Base-by-base conservation (phyloP, 2,888 invertebrate genomes). In the Eilema sororculum region DNA sequence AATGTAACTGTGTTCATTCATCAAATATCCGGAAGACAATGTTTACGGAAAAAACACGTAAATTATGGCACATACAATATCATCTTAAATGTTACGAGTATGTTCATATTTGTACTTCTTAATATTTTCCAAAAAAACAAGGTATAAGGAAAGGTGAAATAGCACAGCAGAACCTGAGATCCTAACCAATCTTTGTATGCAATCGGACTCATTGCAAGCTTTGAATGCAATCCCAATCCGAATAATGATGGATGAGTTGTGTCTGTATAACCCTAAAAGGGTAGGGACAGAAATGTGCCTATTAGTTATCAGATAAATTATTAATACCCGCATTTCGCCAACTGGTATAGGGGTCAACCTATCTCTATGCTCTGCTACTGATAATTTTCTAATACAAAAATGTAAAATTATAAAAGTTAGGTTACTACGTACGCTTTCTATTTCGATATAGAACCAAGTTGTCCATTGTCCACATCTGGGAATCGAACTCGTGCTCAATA, bases 1-100 rank as follows among this genome's bases (percentile, higher is more conserved):
- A 77, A 67, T 56, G 16, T 68, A 62, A 46, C 62, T 71, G 25
- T 22, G 25, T 58, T 62, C 74, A 76, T 79, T 78, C 69, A 79
- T 76, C 20, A 62, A 10, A 16, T 65, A 68, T 22, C 61, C 70
- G 59, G 65, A 67, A 80, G 60, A 68, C 30, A 60, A 37, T 30
- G 67, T 46, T 52, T 16, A 59, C 60, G 28, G 59, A 41, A 56
- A 46, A 6, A 6, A 46, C 20, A 1, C 5, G 41, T 41, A 41
- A 41, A 41, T 37, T 41, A 46, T 46, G 6, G 46, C 46, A 46
- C 6, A 46, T 46, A 46, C 46, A 46, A 46, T 5, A 46, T 20
- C 20, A 46, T 20, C 20, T 20, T 46, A 20, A 20, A 1, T 46
- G 46, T 6, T 46, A 6, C 16, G 5, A 20, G 1, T 13, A 46